phyloP scores from a whole-genome alignment of 2,797 vertebrate genomes.

The Anolis apletophallus region DNA sequence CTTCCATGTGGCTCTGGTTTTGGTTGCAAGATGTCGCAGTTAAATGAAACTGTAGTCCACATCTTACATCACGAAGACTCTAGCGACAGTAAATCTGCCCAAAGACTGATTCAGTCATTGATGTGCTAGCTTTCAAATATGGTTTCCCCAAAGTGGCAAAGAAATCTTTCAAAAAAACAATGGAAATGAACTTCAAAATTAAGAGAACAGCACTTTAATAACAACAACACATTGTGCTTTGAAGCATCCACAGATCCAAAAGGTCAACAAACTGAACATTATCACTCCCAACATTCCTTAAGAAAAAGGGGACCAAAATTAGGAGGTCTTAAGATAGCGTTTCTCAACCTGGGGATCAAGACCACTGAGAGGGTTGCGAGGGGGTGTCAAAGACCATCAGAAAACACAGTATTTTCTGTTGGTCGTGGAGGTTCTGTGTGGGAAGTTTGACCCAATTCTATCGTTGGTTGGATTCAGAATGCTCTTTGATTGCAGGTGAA shows the following conservation, averaged over 20 bases:
- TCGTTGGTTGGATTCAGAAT: too few species aligned
- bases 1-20: background rate
- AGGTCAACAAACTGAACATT: background rate
- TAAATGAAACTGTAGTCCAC: background rate
- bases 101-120: background rate
- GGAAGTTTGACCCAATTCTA: too few species aligned
- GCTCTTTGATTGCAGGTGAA: too few species aligned
- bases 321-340: too few species aligned
- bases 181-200: background rate
- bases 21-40: background rate
- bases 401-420: too few species aligned
- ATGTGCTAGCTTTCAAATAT: background rate
- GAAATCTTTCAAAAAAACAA: background rate
- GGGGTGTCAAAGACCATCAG: too few species aligned
- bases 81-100: background rate
- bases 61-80: background rate
- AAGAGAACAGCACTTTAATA: background rate
- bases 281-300: background rate
- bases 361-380: too few species aligned
- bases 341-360: too few species aligned
- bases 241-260: background rate
- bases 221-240: background rate
- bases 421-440: too few species aligned
- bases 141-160: background rate
- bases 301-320: background rate